Evolutionary conservation across 2,888 invertebrate species (phyloP), one percentile per base, ranked within the genome.

Genomic region (Drosophila merina): DNA sequence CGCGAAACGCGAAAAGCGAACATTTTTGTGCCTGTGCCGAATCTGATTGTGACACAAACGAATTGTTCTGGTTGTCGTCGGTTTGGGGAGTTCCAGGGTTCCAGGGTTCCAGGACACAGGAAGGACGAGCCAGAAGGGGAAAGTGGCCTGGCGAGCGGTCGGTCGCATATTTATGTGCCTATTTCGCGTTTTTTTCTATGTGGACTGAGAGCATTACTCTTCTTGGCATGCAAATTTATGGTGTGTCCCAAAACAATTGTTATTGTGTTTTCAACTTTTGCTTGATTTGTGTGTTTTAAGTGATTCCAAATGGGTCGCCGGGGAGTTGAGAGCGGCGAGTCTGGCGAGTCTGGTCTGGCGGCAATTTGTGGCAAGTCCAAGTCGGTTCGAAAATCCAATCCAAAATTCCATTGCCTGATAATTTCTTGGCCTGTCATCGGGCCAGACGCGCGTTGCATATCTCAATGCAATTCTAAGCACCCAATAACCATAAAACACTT

Each of bases 11-110:
- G 80, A 75, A 84, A 70, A 52, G 74, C 56, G 76, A 86, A 81
- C 69, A 89, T 85, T 88, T 88, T 80, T 88, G 86, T 80, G 69
- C 80, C 81, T 78, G 78, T 84, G 76, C 77, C 88, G 83, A 89
- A 89, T 89, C 90, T 89, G 89, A 89, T 89, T 89, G 89, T 89
- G 89, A 89, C 89, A 89, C 80, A 89, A 89, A 89, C 86, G 89
- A 89, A 89, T 89, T 88, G 89, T 89, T 89, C 80, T 79, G 78
- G 74, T 78, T 77, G 76, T 75, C 80, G 75, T 76, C 62, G 59
- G 42, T 25, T 25, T 36, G 60, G 33, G 56, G 57, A 26, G 49
- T 57, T 47, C 55, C 45, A 33, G 57, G n/a, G 31, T 3, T 8
- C 40, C 50, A 10, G 12, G 14, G 1, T n/a, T n/a, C 38, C 28